Evolutionary conservation across 1,140 invertebrate species (phyloP), one percentile per base, ranked within the genome.

Genomic region (Homalodisca vitripennis): DNA sequence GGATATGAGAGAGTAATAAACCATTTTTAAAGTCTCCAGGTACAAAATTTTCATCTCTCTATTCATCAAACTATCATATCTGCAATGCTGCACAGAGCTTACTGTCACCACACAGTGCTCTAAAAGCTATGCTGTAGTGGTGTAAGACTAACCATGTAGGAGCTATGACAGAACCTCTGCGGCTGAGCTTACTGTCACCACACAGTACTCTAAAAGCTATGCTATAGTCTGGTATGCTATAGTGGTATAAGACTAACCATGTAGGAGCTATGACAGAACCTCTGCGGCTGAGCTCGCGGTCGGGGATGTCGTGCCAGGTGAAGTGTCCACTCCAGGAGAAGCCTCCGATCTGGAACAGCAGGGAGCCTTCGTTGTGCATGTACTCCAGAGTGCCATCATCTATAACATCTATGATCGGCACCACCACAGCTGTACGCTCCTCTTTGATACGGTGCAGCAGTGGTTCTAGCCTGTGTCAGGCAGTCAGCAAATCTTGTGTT

Each of bases 261-360:
- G 93, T 93, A 0, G 92, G 90, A 72, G 86, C 84, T 0, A 89
- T 86, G 0, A 86, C 83, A 73, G 89, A 84, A 60, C 84, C 79
- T 57, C 86, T 84, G 69, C 86, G 82, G 53, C 85, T 82, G 48
- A 83, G 80, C 48, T 89, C 81, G 67, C 83, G 79, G 1, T 80
- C 81, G 22, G 85, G 85, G 0, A 94, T 82, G 17, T 88, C 86
- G 73, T 89, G 86, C 91, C 91, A 89, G 0, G 87, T 84, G 78
- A 98, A 98, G 77, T 97, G 95, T 0, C 98, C 81, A 71, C 94
- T 91, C 95, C 96, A 98, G 78, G 97, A 98, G 77, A 99, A 97
- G 0, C 93, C 96, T 14, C 97, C 97, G 92, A 94, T 97, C 77
- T 96, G 92, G 0, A 95, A 83, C 75, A 94, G 92, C 72, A 95